Base-by-base conservation (phyloP, 2,888 invertebrate species). In the Teinopalpus imperialis region DNA sequence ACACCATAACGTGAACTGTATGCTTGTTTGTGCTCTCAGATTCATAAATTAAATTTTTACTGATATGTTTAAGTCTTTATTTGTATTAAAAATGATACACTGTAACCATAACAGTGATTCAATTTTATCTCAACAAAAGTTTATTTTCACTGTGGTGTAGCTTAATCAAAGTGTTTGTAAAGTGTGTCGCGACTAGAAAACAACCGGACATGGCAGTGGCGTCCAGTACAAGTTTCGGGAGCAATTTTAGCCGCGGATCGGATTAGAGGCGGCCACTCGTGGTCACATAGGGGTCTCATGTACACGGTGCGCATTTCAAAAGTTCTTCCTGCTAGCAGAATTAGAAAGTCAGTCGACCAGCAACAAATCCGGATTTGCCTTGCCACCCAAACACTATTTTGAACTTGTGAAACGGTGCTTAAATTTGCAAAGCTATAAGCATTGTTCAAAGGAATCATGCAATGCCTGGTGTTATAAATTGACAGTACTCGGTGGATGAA, bases 301-400 rank as follows among this genome's bases (percentile, higher is more conserved):
- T 69, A 87, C 87, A 86, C 77, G 76, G 78, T 77, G 85, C 85
- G 82, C 85, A 81, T 87, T 87, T 86, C 80, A 86, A 80, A 86
- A 87, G 79, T 87, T 87, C 78, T 71, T 69, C 69, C 61, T 60
- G 66, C 65, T 61, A 63, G 57, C 60, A 68, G 80, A 86, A 86
- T 87, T 87, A 87, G 83, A 79, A 85, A 88, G 86, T 83, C 87
- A 85, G 76, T 81, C 74, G 54, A 52, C 58, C 62, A 63, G 65
- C 66, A 72, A 78, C 82, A 82, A 82, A 86, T 86, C 81, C 75
- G 85, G 81, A 79, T 81, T 86, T 81, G 76, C 74, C 75, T 69
- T 63, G 66, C 64, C 62, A 63, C 66, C 72, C 79, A 72, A 81
- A 76, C 83, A 81, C 80, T 81, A 78, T 79, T 85, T 81, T 77